Conservation (phyloP, 2,797 vertebrate species). For the Phrynocephalus guinanensis region DNA sequence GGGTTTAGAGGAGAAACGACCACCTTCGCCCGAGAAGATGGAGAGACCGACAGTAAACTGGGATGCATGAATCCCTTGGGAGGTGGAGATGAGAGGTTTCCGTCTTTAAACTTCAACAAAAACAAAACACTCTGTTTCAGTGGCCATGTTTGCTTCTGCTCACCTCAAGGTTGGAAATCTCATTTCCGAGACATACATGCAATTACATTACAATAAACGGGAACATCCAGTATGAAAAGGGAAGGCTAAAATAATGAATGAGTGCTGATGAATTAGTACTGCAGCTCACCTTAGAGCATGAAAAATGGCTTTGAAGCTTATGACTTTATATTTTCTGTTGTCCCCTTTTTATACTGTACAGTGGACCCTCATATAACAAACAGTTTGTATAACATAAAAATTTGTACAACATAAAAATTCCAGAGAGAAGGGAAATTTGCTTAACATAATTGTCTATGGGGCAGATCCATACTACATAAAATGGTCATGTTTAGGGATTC, state of each 20-base stretch:
- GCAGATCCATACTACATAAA: too few relatives aligned
- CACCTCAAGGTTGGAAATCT: background rate
- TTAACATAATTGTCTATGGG: too few relatives aligned
- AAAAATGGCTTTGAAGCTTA: background rate
- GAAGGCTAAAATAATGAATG: background rate
- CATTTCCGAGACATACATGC: background rate
- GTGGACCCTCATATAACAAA: too few relatives aligned
- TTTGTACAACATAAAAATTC: too few relatives aligned
- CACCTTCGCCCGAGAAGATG: too few relatives aligned
- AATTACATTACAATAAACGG: background rate
- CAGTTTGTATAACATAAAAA: too few relatives aligned
- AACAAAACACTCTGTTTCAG: background rate
- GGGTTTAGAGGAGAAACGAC: background rate
- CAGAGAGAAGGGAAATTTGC: too few relatives aligned
- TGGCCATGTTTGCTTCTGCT: background rate
- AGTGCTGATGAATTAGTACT: background rate
- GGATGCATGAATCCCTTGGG: background rate
- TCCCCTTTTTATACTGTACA: background rate
- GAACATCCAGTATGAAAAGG: background rate
- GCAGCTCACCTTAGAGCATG: background rate
- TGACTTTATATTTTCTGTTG: background rate
- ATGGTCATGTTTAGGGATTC: too few relatives aligned
- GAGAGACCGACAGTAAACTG: background rate
- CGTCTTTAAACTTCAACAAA: background rate
- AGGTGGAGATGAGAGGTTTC: background rate